Evolutionary conservation across 2,888 invertebrate species (phyloP).

Genomic region (Oscheius sp.): DNA sequence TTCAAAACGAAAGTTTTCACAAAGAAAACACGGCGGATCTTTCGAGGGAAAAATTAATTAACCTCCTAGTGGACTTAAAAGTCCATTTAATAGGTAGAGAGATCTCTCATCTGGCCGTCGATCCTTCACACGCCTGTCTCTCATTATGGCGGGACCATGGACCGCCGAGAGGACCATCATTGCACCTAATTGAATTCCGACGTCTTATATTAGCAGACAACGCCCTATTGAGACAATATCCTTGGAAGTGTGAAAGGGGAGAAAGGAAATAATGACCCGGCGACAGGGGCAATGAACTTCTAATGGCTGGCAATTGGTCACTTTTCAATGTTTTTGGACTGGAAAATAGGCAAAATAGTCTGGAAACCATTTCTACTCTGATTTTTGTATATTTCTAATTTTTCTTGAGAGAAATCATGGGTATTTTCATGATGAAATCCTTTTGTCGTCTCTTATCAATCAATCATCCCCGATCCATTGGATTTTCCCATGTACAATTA

Average conservation of each 20-base stretch:
- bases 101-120: slow-evolving; percentile 1
- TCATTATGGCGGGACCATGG: slow-evolving; percentile 24
- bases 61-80: slow-evolving; percentile 1
- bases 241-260: background rate
- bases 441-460: too few species aligned
- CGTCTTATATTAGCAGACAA: slow-evolving; percentile 33
- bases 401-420: too few species aligned
- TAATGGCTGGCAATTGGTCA: background rate
- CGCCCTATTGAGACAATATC: slow-evolving; percentile 31
- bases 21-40: background rate
- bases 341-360: too few species aligned
- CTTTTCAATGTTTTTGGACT: background rate
- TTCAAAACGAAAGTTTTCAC: background rate
- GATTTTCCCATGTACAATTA: slow-evolving; percentile 7
- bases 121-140: slow-evolving; percentile 35
- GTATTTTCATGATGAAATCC: too few species aligned
- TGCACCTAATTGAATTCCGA: slow-evolving; percentile 37
- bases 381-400: too few species aligned
- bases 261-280: too few species aligned
- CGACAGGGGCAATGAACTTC: background rate
- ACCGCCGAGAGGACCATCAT: slow-evolving; percentile 19
- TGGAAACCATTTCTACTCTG: too few species aligned
- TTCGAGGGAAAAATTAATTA: slow-evolving; percentile 23
- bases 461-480: too few species aligned
- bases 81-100: too few species aligned